Evolutionary conservation across 2,797 vertebrate genomes (phyloP).

Genomic region (Champsocephalus gunnari): DNA sequence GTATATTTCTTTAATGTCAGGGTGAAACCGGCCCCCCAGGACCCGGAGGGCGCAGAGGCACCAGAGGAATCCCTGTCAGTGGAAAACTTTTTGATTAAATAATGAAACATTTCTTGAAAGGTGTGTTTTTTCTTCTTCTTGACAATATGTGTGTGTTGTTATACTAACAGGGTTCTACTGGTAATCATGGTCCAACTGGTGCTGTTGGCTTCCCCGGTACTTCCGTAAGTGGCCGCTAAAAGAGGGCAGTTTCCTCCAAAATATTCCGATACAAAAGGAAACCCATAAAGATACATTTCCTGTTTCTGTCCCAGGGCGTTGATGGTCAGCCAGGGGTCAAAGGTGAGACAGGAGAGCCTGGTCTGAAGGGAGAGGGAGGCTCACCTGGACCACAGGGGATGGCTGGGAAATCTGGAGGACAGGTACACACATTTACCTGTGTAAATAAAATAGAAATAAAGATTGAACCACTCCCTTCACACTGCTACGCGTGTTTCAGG

Average conservation of each 20-base stretch:
- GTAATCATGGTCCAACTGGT: slow-evolving; percentile 92
- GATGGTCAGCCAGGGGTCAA: slow-evolving; percentile 96
- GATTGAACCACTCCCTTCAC: background rate
- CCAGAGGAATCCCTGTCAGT: slow-evolving; percentile 94
- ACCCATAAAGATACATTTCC: background rate
- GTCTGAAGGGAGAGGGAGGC: slow-evolving; percentile 92
- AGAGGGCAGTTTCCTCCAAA: background rate
- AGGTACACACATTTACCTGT: slow-evolving; percentile 73
- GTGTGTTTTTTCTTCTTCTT: background rate
- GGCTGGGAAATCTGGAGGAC: slow-evolving; percentile 90
- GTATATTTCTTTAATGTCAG: slow-evolving; percentile 73
- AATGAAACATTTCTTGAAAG: background rate
- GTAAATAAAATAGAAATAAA: too few relatives aligned
- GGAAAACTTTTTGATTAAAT: slow-evolving; percentile 13
- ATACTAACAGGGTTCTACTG: slow-evolving; percentile 89
- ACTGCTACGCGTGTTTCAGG: slow-evolving; percentile 77
- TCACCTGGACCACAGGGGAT: slow-evolving; percentile 92
- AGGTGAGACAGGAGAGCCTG: slow-evolving; percentile 93
- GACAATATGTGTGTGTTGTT: slow-evolving; percentile 19
- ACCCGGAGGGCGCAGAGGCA: slow-evolving; percentile 91
- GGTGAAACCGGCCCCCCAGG: slow-evolving; percentile 93
- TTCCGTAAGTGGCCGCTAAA: slow-evolving; percentile 82
- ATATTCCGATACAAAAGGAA: background rate
- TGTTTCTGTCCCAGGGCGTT: slow-evolving; percentile 82
- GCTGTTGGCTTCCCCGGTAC: slow-evolving; percentile 93